Conservation (phyloP, 1,140 invertebrate genomes). For the Muscidifurax raptorellus region DNA sequence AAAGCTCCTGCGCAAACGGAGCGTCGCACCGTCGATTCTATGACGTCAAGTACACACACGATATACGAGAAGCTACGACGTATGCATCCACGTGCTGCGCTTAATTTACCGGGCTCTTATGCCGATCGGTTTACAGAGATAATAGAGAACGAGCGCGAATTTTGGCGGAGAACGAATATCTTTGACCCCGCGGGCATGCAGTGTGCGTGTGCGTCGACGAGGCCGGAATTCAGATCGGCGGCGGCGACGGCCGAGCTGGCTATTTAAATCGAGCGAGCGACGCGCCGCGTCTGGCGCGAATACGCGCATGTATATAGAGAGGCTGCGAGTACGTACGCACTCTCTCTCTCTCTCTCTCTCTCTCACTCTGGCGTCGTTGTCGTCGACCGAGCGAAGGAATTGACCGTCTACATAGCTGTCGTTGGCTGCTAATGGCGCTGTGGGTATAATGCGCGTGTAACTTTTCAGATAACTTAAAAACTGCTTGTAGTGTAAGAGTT, state of each 20-base stretch:
- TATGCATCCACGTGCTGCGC: neutral
- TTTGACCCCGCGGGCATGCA: slow-evolving; percentile 53
- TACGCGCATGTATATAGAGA: neutral
- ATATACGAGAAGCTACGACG: neutral
- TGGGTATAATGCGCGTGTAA: too few species aligned
- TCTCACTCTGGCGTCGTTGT: too few species aligned
- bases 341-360: too few species aligned
- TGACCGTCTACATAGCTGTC: too few species aligned
- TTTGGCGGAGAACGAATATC: slow-evolving; percentile 8
- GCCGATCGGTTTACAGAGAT: neutral
- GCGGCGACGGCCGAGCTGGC: slow-evolving; percentile 20
- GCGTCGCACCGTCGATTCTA: neutral
- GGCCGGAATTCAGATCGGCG: slow-evolving; percentile 51
- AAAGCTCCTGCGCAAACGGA: neutral
- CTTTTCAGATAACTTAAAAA: too few species aligned
- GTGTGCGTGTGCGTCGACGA: neutral
- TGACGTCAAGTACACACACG: neutral
- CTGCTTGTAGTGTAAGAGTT: too few species aligned
- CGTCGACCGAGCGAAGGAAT: too few species aligned
- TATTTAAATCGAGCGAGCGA: slow-evolving; percentile 50
- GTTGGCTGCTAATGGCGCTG: too few species aligned
- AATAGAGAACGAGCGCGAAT: neutral
- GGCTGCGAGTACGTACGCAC: too few species aligned
- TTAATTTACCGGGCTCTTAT: too few species aligned
- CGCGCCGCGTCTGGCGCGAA: slow-evolving; percentile 12